A percentile compares a stretch with the other conserved stretches of the same genome.
Evolutionary conservation across 2,888 invertebrate species (phyloP).

Genomic region (Lacanobia wlatinum): DNA sequence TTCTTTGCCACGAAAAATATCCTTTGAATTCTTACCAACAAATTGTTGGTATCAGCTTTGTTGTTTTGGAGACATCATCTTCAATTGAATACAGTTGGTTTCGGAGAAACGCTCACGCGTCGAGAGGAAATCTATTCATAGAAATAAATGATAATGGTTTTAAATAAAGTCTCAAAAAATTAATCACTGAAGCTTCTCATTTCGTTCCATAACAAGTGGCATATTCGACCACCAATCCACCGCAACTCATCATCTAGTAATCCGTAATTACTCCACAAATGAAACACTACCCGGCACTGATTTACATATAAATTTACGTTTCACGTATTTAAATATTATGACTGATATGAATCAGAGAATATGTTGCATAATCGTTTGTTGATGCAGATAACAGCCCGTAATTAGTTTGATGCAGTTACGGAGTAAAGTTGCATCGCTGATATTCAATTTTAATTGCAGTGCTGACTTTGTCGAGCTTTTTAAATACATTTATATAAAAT

Average conservation of each 20-base stretch:
- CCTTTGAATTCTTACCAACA: constrained; percentile 36
- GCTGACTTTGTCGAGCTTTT: constrained; percentile 21
- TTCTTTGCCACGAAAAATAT: constrained; percentile 53
- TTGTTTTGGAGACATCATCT: constrained; percentile 28
- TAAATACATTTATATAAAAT: constrained; percentile 19
- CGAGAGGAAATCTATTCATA: neutral
- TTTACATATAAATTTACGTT: constrained; percentile 52
- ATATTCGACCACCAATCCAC: neutral
- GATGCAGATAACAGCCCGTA: constrained; percentile 54
- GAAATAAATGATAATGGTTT: neutral
- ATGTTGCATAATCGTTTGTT: constrained; percentile 47
- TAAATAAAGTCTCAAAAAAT: neutral
- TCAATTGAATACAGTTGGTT: constrained; percentile 2
- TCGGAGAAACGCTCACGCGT: neutral
- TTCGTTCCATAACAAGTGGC: neutral
- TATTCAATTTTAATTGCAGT: constrained; percentile 47
- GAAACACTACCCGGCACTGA: constrained; percentile 29
- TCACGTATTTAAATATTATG: constrained; percentile 49
- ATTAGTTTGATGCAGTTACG: constrained; percentile 49
- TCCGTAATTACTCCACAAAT: constrained; percentile 55
- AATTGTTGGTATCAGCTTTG: constrained; percentile 33
- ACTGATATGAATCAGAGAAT: constrained; percentile 55
- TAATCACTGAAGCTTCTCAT: neutral
- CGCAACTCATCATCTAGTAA: constrained; percentile 23
- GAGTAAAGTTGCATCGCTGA: constrained; percentile 27